These are phyloP conservation scores for Pipistrellus pipistrellus DNA, from an alignment of 2,797 vertebrate genomes.

Conservation along the genomic window DNA sequence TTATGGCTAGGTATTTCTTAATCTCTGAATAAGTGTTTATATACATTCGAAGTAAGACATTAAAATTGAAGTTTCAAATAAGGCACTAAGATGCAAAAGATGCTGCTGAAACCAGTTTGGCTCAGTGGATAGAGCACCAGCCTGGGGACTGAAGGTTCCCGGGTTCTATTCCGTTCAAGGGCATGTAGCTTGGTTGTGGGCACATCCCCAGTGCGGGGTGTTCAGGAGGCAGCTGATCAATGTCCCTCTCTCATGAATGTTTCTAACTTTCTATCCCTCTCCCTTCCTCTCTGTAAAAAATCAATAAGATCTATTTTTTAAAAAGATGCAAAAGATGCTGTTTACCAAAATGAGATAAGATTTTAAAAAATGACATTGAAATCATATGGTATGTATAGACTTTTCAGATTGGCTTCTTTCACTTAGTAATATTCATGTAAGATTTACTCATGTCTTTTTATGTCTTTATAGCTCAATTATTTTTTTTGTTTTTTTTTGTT, in stretches of 20 bases:
- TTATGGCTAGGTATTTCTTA: constrained; percentile 6
- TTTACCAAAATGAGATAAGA: constrained; percentile 24
- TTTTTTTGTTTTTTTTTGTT: no score
- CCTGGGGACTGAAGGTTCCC: no score
- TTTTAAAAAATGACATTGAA: not conserved
- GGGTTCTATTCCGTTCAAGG: no score
- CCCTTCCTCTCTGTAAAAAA: no score
- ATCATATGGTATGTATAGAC: not conserved
- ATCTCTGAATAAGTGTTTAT: not conserved
- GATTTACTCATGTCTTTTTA: not conserved
- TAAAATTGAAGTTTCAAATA: not conserved
- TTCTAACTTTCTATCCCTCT: no score
- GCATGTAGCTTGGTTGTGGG: no score
- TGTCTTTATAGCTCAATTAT: not conserved
- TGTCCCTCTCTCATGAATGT: no score
- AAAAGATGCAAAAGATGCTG: not conserved
- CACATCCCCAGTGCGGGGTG: no score
- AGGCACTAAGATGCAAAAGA: not conserved
- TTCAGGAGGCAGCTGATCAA: no score
- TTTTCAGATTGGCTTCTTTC: not conserved
- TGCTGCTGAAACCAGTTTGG: no score
- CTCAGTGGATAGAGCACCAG: no score
- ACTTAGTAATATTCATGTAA: not conserved
- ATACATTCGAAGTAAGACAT: not conserved
- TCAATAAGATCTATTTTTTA: no score